phyloP scores from a whole-genome alignment of 2,113 vertebrate species.

The Meriones unguiculatus region DNA sequence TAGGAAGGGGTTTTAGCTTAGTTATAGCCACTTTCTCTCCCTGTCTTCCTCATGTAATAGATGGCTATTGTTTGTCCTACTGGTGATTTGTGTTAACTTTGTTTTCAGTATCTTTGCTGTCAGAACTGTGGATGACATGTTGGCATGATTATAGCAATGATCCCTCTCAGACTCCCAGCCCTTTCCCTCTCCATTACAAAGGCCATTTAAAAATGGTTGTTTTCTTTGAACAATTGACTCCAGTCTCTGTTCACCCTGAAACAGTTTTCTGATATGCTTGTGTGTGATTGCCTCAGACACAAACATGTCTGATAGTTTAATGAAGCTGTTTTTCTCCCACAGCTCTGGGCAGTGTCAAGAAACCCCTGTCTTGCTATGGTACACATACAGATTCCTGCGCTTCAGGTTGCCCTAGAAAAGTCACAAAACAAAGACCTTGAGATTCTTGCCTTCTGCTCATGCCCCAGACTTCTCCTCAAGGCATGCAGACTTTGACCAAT shows the following conservation, averaged over 20 bases:
- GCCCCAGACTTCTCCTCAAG: not conserved
- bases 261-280: not conserved
- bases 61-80: not conserved
- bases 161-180: not conserved
- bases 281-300: not conserved
- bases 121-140: not conserved
- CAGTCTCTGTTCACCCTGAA: not conserved
- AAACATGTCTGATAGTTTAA: not conserved
- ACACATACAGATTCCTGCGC: not conserved
- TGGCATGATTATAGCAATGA: not conserved
- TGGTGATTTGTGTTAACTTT: not conserved
- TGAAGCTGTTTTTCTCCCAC: not conserved
- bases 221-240: slow-evolving; percentile 43
- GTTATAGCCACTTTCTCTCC: not conserved
- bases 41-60: not conserved
- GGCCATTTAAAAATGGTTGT: not conserved
- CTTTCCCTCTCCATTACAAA: not conserved
- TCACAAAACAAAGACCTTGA: not conserved
- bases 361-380: not conserved
- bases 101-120: not conserved
- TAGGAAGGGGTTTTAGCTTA: not conserved
- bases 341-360: not conserved
- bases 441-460: not conserved
- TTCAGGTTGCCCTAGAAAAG: not conserved
- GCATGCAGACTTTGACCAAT: not conserved